These are phyloP conservation scores for Notarius quadriscutis DNA, from an alignment of 2,113 vertebrate species.

Conservation along the genomic window DNA sequence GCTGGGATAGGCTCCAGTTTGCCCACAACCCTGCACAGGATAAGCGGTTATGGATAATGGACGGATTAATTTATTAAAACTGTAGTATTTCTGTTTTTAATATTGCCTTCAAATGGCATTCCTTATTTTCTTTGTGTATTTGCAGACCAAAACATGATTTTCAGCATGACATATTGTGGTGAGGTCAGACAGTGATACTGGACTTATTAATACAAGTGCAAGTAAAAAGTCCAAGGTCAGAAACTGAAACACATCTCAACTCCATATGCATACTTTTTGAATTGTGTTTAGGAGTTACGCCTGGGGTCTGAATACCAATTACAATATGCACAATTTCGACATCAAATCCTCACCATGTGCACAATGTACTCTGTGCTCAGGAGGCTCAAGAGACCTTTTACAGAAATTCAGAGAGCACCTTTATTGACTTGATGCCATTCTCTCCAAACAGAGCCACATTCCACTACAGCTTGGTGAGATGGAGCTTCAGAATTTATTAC, in stretches of 20 bases:
- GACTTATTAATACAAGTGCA: neutral
- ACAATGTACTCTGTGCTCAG: neutral
- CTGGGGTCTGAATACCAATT: neutral
- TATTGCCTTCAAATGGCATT: neutral
- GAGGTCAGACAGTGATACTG: too few relatives aligned
- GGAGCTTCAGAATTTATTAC: conserved; percentile 37
- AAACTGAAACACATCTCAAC: neutral
- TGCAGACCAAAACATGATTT: neutral
- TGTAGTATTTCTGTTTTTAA: neutral
- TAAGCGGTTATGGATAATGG: too few relatives aligned
- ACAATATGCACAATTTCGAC: neutral
- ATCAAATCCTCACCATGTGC: neutral
- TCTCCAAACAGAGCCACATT: conserved; percentile 32
- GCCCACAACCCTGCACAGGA: too few relatives aligned
- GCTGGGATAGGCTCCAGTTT: too few relatives aligned
- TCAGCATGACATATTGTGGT: neutral
- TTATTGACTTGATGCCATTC: conserved; percentile 2
- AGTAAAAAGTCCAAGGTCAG: neutral
- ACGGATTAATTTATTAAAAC: neutral
- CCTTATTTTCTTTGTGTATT: neutral
- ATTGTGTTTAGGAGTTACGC: neutral
- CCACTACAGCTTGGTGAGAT: conserved; percentile 29
- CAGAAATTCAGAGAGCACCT: neutral
- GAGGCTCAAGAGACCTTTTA: neutral
- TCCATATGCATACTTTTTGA: neutral